Percentiles rank a stretch among this genome's conserved stretches.
phyloP scores from a whole-genome alignment of 2,113 vertebrate species.

The Choloepus hoffmanni region DNA sequence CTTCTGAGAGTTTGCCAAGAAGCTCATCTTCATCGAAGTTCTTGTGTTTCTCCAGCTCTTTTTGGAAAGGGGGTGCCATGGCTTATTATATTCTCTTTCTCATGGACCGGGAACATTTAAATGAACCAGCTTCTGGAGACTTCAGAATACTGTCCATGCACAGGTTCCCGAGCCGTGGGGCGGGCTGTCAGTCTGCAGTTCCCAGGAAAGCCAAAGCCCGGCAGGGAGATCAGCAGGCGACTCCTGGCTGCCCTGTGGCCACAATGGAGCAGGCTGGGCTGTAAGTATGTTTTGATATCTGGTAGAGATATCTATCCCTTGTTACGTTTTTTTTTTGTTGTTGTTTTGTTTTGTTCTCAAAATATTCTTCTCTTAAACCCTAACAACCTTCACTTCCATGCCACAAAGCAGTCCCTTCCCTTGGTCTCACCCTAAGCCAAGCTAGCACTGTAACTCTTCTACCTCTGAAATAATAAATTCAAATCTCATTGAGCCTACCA shows the following conservation, averaged over 20 bases:
- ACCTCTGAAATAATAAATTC: not conserved
- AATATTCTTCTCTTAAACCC: not conserved
- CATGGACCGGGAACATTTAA: not conserved
- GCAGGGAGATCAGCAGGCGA: no score
- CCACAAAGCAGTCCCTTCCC: not conserved
- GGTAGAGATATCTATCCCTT: not conserved
- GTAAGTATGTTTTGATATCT: not conserved
- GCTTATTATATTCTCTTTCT: slow-evolving; percentile 59
- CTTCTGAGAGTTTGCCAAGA: slow-evolving; percentile 96
- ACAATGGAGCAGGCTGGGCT: no score
- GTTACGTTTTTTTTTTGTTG: not conserved
- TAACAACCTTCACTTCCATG: not conserved
- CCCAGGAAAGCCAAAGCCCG: no score
- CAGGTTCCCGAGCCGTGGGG: no score
- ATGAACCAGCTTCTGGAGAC: not conserved
- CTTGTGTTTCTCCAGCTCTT: slow-evolving; percentile 97
- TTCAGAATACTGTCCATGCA: slow-evolving; percentile 47
- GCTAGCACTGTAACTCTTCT: not conserved
- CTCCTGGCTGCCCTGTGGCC: no score
- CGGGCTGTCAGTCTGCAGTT: no score
- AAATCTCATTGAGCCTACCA: accelerated
- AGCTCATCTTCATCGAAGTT: slow-evolving; percentile 98
- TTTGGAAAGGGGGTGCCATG: slow-evolving; percentile 96
- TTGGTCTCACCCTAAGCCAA: not conserved
- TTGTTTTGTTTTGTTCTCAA: not conserved